These are phyloP conservation scores for Morone saxatilis DNA, from an alignment of 2,113 vertebrate genomes.

Conservation along the genomic window DNA sequence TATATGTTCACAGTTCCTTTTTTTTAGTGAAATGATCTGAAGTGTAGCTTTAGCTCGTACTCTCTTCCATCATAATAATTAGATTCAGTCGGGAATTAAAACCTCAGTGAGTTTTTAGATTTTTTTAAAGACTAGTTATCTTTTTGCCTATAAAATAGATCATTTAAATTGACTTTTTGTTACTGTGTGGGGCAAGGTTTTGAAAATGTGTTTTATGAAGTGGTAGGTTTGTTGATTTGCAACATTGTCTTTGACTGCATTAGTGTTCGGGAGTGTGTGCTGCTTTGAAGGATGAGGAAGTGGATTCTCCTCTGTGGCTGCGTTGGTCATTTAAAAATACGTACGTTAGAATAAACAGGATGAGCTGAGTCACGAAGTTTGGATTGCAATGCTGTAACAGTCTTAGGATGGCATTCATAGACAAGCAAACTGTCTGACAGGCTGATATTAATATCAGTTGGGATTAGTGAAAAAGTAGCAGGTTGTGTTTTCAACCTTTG, in stretches of 20 bases:
- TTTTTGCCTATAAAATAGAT: not conserved
- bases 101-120: not conserved
- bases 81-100: not conserved
- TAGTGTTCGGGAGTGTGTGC: not conserved
- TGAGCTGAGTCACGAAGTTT: slow-evolving; percentile 55
- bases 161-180: not conserved
- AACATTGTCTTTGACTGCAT: not conserved
- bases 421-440: slow-evolving; percentile 15
- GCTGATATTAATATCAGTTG: slow-evolving; percentile 37
- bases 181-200: not conserved
- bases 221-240: not conserved
- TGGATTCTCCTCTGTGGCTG: slow-evolving; percentile 18
- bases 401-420: slow-evolving; percentile 25
- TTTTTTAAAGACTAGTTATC: not conserved
- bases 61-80: not conserved
- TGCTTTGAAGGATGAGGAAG: not conserved
- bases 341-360: slow-evolving; percentile 24
- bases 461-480: slow-evolving; percentile 15
- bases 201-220: not conserved
- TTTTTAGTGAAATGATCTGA: not conserved
- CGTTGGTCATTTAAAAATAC: slow-evolving; percentile 27
- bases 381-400: slow-evolving; percentile 44
- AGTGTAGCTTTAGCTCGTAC: not conserved
- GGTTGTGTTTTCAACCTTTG: slow-evolving; percentile 4
- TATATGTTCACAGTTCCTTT: not conserved